phyloP scores from a whole-genome alignment of 2,888 invertebrate genomes.

The Drosophila kokeensis region DNA sequence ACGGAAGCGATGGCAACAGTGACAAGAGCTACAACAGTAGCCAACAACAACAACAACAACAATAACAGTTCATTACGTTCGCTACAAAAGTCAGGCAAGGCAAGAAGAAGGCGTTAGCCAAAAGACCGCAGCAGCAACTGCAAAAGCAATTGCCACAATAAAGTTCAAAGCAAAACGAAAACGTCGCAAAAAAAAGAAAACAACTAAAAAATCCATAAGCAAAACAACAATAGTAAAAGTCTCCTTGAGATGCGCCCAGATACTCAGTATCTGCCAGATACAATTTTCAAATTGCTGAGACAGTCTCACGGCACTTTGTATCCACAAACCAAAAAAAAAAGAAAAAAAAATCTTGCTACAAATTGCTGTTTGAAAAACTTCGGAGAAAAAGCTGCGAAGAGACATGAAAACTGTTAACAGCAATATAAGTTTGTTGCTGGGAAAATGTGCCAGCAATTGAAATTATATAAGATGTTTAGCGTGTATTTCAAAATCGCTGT shows the following conservation, averaged over 20 bases:
- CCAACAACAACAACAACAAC: constrained; percentile 14
- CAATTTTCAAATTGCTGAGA: constrained; percentile 76
- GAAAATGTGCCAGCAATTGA: constrained; percentile 50
- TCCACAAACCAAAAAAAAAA: constrained; percentile 1
- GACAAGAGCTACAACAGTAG: constrained; percentile 6
- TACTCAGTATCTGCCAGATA: constrained; percentile 60
- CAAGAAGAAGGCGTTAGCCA: constrained; percentile 64
- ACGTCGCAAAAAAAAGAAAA: constrained; percentile 10
- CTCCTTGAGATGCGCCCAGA: constrained; percentile 38
- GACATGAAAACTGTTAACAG: constrained; percentile 49
- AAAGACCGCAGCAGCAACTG: constrained; percentile 43
- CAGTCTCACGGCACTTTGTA: constrained; percentile 72
- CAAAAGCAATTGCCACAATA: constrained; percentile 17
- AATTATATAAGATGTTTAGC: constrained; percentile 56
- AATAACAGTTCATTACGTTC: constrained; percentile 55
- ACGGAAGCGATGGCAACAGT: constrained; percentile 64
- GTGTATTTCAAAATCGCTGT: constrained; percentile 13
- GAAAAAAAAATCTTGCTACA: constrained; percentile 36
- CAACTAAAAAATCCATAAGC: constrained; percentile 22
- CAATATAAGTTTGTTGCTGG: constrained; percentile 46
- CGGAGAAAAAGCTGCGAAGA: constrained; percentile 30
- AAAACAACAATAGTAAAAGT: constrained; percentile 45
- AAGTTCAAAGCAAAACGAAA: constrained; percentile 16
- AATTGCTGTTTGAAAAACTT: constrained; percentile 39
- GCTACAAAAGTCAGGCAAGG: constrained; percentile 56